These are phyloP conservation scores for Haliclona indistincta DNA, from an alignment of 37 sponge, comb jelly and placozoan species.

Conservation along the genomic window DNA sequence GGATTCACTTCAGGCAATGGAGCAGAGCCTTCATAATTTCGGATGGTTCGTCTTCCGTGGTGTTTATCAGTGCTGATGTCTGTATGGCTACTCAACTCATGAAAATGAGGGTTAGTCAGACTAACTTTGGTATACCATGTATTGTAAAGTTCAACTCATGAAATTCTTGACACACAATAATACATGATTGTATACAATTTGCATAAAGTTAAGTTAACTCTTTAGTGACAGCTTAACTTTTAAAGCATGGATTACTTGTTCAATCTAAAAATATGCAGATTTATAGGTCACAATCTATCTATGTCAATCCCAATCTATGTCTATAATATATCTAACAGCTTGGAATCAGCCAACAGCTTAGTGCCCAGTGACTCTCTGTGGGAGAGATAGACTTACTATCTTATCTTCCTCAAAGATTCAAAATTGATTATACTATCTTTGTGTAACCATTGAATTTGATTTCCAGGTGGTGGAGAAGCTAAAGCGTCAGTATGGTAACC, in stretches of 20 bases:
- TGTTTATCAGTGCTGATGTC: slow-evolving; percentile 88
- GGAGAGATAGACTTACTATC: background rate
- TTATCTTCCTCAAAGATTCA: too few species aligned
- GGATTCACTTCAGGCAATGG: slow-evolving; percentile 89
- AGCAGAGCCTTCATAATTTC: slow-evolving; percentile 90
- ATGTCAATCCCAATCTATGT: background rate
- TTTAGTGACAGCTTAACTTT: too few species aligned
- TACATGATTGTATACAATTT: too few species aligned
- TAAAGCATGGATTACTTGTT: background rate
- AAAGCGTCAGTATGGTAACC: slow-evolving; percentile 36
- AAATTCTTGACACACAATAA: too few species aligned
- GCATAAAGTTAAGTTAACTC: too few species aligned
- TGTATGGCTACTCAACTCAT: slow-evolving; percentile 92
- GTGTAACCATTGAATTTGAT: background rate
- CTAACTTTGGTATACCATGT: background rate
- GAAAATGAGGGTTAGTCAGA: slow-evolving; percentile 86
- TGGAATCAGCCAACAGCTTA: too few species aligned
- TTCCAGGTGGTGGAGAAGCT: slow-evolving; percentile 78
- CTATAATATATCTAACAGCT: background rate
- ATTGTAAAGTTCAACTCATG: too few species aligned
- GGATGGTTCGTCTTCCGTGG: slow-evolving; percentile 48
- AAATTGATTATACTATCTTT: too few species aligned
- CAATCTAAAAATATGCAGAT: background rate
- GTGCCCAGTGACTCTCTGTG: background rate
- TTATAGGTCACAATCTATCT: too few species aligned